A percentile compares a stretch with the other conserved stretches of the same genome.
Conservation (phyloP, 2,113 vertebrate genomes). For the Gymnorhina tibicen region DNA sequence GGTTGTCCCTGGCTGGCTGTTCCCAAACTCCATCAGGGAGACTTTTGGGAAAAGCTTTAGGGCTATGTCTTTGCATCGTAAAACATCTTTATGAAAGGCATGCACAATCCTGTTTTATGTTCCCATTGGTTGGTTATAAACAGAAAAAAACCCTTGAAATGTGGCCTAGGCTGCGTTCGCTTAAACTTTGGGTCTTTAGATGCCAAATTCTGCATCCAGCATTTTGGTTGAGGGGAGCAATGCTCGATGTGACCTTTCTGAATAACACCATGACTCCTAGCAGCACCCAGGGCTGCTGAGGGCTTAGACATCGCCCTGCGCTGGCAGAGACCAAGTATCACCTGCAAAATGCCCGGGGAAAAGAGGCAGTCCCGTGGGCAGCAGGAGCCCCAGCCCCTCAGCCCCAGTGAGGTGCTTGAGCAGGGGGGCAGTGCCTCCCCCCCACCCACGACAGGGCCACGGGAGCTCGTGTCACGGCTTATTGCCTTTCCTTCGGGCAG, state of each 20-base stretch:
- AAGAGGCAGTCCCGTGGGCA: rapidly evolving
- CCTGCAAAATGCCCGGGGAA: neutral
- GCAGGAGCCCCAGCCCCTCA: neutral
- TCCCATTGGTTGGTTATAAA: neutral
- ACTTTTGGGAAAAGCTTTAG: neutral
- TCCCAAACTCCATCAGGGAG: neutral
- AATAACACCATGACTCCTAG: neutral
- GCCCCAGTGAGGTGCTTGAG: neutral
- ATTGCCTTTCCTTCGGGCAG: neutral
- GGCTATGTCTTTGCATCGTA: neutral
- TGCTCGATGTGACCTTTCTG: neutral
- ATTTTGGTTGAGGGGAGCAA: neutral
- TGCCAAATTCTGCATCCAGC: neutral
- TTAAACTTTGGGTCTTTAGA: neutral
- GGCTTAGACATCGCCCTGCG: neutral
- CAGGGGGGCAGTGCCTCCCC: neutral
- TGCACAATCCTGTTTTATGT: neutral
- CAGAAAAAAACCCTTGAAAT: neutral
- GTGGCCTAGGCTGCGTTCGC: neutral
- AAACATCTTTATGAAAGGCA: neutral
- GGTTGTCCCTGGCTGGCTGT: neutral
- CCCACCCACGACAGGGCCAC: rapidly evolving
- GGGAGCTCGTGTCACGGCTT: neutral
- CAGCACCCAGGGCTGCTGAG: neutral
- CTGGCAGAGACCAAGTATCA: neutral